Conservation (phyloP, 2,113 vertebrate genomes). For the Onychostruthus taczanowskii region DNA sequence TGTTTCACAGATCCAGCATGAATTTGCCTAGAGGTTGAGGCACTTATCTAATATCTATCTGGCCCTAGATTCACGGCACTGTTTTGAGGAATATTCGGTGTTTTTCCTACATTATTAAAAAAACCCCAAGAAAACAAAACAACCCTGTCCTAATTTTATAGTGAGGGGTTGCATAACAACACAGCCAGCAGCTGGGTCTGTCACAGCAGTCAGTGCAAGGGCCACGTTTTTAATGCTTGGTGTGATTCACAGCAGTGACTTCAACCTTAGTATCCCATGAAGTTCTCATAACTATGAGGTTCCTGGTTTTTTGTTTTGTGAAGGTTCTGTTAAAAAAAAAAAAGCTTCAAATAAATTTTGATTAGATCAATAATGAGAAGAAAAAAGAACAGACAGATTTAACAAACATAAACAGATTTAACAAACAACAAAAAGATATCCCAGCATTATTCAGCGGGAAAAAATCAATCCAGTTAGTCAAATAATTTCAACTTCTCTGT, state of each 20-base stretch:
- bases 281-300: neutral
- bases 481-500: neutral
- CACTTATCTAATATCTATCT: neutral
- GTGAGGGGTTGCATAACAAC: neutral
- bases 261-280: neutral
- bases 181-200: neutral
- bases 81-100: neutral
- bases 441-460: neutral
- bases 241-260: neutral
- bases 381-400: neutral
- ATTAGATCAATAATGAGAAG: neutral
- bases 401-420: neutral
- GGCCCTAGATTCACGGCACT: neutral
- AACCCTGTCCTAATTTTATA: neutral
- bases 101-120: neutral
- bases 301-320: neutral
- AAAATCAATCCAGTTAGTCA: neutral
- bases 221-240: neutral
- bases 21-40: neutral
- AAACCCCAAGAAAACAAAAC: fast-evolving
- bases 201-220: neutral
- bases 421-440: fast-evolving
- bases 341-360: neutral
- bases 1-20: neutral
- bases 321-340: neutral